phyloP scores from a whole-genome alignment of 2,888 invertebrate species.

The Papilio elwesi region DNA sequence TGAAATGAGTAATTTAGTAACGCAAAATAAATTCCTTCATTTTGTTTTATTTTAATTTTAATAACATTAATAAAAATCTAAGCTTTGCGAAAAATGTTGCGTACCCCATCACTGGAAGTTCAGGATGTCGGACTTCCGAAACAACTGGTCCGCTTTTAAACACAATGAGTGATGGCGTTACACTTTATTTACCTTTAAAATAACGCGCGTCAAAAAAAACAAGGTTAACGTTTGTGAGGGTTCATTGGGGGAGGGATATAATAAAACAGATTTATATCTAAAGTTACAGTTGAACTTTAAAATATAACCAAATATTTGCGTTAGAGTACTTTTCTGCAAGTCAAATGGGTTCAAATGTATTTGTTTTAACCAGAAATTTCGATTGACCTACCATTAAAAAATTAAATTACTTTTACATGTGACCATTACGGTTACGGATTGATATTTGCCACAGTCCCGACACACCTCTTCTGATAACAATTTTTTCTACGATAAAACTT shows the following conservation, averaged over 20 bases:
- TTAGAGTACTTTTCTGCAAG: too few species aligned
- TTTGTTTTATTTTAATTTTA: not conserved
- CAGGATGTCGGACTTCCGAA: constrained; percentile 80
- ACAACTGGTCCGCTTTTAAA: constrained; percentile 71
- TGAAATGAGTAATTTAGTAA: too few species aligned
- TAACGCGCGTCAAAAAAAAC: constrained; percentile 59
- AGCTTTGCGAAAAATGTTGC: constrained; percentile 52
- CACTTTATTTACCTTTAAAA: constrained; percentile 70
- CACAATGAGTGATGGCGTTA: constrained; percentile 70
- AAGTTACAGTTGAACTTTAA: not conserved
- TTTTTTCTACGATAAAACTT: too few species aligned
- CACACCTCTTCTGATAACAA: too few species aligned
- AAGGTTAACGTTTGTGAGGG: constrained; percentile 50
- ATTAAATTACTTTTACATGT: too few species aligned
- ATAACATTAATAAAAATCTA: not conserved
- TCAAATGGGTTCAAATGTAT: too few species aligned
- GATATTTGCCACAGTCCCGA: too few species aligned
- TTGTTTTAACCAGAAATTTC: too few species aligned
- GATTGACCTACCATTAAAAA: too few species aligned
- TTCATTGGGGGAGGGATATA: constrained; percentile 39
- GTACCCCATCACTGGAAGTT: constrained; percentile 48
- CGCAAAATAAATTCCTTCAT: too few species aligned
- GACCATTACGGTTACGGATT: too few species aligned
- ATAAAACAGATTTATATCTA: not conserved
- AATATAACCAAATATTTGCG: not conserved